phyloP scores from a whole-genome alignment of 2,888 invertebrate genomes.

The Craniophora ligustri region DNA sequence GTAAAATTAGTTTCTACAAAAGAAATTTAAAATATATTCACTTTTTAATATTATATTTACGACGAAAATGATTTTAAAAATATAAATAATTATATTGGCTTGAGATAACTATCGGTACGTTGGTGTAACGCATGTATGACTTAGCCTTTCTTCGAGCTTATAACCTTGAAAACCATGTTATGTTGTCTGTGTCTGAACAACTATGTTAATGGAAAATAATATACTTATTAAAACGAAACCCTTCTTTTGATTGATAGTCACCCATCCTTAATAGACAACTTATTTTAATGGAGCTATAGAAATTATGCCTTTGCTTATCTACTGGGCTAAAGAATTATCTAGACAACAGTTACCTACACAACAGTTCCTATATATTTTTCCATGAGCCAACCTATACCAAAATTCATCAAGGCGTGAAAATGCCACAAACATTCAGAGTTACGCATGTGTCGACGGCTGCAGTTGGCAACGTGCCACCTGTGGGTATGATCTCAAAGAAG shows the following conservation, averaged over 20 bases:
- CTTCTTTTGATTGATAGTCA: slow-evolving; percentile 21
- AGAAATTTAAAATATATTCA: too few species aligned
- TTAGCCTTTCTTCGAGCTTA: slow-evolving; percentile 76
- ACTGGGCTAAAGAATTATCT: too few species aligned
- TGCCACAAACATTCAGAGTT: too few species aligned
- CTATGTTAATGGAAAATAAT: slow-evolving; percentile 54
- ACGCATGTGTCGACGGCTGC: too few species aligned
- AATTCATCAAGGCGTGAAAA: too few species aligned
- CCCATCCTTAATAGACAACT: not conserved
- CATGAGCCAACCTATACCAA: too few species aligned
- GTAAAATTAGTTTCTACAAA: too few species aligned
- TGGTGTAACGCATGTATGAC: slow-evolving; percentile 45
- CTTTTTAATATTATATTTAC: not conserved
- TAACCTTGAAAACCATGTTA: slow-evolving; percentile 42
- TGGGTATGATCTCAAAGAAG: too few species aligned
- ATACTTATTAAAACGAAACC: slow-evolving; percentile 52
- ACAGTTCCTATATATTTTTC: too few species aligned
- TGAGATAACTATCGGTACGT: not conserved
- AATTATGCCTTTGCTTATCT: too few species aligned
- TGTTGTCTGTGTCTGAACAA: slow-evolving; percentile 28
- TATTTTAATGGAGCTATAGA: not conserved
- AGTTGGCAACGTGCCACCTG: too few species aligned
- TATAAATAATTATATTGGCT: not conserved
- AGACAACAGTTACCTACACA: too few species aligned
- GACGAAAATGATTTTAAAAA: not conserved